A percentile compares a stretch with the other conserved stretches of the same genome.
Evolutionary conservation across 2,113 vertebrate species (phyloP).

Genomic region (Neodon shergylaensis): DNA sequence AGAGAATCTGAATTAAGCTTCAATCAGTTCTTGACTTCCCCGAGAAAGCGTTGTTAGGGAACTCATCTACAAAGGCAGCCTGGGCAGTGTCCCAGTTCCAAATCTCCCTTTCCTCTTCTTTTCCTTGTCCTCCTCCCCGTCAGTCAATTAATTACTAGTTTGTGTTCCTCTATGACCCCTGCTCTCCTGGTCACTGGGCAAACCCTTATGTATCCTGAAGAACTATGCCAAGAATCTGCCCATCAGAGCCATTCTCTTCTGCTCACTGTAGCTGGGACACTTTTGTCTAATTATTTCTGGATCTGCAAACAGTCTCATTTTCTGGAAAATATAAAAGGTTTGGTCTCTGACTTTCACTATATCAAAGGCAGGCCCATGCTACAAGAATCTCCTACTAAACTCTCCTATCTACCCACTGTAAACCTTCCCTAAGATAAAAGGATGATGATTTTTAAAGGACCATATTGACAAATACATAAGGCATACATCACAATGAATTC

Average conservation of each 20-base stretch:
- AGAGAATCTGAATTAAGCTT: constrained; percentile 78
- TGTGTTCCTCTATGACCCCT: constrained; percentile 40
- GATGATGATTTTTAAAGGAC: background rate
- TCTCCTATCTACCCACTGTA: background rate
- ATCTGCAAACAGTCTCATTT: constrained; percentile 44
- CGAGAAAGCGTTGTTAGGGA: constrained; percentile 70
- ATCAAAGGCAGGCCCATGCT: background rate
- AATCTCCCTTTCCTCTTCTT: constrained; percentile 59
- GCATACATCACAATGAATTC: background rate
- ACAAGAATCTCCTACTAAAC: background rate
- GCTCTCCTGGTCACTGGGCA: constrained; percentile 43
- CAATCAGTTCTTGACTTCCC: constrained; percentile 62
- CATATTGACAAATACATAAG: background rate
- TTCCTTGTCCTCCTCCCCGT: constrained; percentile 48
- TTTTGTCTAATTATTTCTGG: constrained; percentile 70
- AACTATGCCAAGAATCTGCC: constrained; percentile 67
- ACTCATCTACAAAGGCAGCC: constrained; percentile 71
- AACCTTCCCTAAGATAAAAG: constrained; percentile 23
- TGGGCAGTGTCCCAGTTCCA: constrained; percentile 70
- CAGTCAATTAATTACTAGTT: constrained; percentile 56
- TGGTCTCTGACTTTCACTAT: background rate
- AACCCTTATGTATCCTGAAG: constrained; percentile 47
- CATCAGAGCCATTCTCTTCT: constrained; percentile 39
- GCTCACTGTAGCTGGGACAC: constrained; percentile 7
- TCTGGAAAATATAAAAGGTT: background rate